phyloP scores from a whole-genome alignment of 2,797 vertebrate genomes.

The Pangasius larnaudii region DNA sequence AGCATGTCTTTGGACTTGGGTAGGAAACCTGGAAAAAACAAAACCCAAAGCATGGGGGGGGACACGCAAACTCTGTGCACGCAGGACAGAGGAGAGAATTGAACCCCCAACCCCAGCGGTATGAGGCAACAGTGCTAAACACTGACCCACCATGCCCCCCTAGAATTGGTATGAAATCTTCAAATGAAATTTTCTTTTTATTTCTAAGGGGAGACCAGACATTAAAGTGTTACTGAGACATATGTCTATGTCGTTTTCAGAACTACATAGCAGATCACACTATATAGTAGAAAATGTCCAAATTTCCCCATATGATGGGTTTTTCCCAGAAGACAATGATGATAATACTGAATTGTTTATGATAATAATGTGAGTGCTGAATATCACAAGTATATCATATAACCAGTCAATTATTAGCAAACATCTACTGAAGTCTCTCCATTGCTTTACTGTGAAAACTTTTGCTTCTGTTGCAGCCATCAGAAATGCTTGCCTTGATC shows the following conservation, averaged over 20 bases:
- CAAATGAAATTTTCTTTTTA: not conserved
- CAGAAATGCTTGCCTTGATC: conserved; percentile 60
- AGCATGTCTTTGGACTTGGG: too few species aligned
- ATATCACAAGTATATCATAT: not conserved
- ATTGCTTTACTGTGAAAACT: conserved; percentile 41
- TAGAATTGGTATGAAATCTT: not conserved
- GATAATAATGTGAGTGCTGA: not conserved
- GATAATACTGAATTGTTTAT: not conserved
- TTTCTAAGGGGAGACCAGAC: not conserved
- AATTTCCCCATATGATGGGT: not conserved
- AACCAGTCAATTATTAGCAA: not conserved
- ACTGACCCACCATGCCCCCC: too few species aligned
- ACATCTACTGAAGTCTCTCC: not conserved
- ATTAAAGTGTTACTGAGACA: not conserved
- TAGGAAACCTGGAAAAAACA: too few species aligned
- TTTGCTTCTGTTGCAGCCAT: conserved; percentile 63
- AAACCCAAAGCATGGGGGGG: too few species aligned
- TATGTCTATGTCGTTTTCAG: too few species aligned
- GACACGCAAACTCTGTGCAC: too few species aligned
- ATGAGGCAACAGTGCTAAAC: too few species aligned
- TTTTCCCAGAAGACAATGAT: not conserved
- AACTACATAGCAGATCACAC: too few species aligned
- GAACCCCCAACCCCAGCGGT: too few species aligned
- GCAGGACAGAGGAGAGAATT: too few species aligned
- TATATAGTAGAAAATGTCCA: not conserved